These are phyloP conservation scores for Cynopterus sphinx DNA, from an alignment of 2,797 vertebrate species.

Conservation along the genomic window DNA sequence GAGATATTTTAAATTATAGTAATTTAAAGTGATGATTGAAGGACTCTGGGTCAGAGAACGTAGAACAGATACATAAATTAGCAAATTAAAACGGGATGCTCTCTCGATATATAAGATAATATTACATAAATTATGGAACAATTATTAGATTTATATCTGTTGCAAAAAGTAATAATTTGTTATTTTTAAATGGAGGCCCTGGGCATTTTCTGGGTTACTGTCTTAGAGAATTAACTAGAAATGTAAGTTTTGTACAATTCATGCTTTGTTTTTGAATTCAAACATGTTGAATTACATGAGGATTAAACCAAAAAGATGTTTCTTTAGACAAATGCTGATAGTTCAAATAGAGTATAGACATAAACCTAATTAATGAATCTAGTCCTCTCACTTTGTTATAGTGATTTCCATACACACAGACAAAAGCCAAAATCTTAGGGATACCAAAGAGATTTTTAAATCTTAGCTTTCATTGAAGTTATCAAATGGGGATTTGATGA, in stretches of 20 bases:
- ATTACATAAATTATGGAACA: background rate
- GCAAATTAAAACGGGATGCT: background rate
- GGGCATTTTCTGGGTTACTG: background rate
- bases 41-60: background rate
- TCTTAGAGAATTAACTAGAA: constrained; percentile 43
- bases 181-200: background rate
- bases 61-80: background rate
- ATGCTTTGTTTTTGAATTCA: background rate
- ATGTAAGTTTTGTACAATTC: background rate
- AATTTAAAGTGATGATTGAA: background rate
- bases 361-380: background rate
- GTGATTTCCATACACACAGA: background rate
- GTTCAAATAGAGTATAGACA: background rate
- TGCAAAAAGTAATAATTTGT: constrained; percentile 1
- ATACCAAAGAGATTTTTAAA: background rate
- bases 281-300: background rate
- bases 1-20: constrained; percentile 32
- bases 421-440: background rate
- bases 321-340: background rate
- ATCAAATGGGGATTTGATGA: background rate
- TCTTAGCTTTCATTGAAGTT: background rate
- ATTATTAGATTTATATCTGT: background rate
- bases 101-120: background rate
- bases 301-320: background rate
- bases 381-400: background rate